phyloP scores from a whole-genome alignment of 2,797 vertebrate genomes.

The Lepilemur ruficaudatus region DNA sequence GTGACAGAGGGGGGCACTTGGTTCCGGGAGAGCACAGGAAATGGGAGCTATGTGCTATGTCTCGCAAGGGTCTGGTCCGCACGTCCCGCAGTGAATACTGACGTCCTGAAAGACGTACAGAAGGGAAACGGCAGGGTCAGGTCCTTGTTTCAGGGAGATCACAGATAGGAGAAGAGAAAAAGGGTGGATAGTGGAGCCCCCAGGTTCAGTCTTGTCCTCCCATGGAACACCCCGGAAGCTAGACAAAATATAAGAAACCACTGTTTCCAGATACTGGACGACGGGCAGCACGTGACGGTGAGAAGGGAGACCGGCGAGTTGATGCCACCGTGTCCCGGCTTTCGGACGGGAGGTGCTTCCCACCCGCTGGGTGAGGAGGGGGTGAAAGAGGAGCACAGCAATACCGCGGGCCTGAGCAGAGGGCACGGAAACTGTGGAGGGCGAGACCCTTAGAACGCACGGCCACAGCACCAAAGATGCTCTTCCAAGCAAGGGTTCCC shows the following conservation, averaged over 20 bases:
- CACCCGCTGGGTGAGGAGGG: accelerated
- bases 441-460: too few species aligned
- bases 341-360: not conserved
- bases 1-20: accelerated
- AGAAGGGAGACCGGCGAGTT: not conserved
- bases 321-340: too few species aligned
- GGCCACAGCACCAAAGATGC: too few species aligned
- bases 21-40: too few species aligned
- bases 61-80: not conserved
- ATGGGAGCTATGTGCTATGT: too few species aligned
- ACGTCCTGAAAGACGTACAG: not conserved
- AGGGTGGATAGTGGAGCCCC: accelerated
- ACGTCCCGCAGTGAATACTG: too few species aligned
- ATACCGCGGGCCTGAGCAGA: not conserved
- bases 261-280: not conserved
- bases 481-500: not conserved
- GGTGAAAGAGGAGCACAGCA: accelerated
- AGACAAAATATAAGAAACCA: too few species aligned
- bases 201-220: not conserved
- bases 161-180: not conserved
- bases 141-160: not conserved
- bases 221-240: not conserved
- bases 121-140: accelerated
- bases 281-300: too few species aligned
- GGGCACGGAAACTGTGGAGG: accelerated